Base-by-base conservation (phyloP, 1,140 invertebrate genomes). In the Pectinophora gossypiella region DNA sequence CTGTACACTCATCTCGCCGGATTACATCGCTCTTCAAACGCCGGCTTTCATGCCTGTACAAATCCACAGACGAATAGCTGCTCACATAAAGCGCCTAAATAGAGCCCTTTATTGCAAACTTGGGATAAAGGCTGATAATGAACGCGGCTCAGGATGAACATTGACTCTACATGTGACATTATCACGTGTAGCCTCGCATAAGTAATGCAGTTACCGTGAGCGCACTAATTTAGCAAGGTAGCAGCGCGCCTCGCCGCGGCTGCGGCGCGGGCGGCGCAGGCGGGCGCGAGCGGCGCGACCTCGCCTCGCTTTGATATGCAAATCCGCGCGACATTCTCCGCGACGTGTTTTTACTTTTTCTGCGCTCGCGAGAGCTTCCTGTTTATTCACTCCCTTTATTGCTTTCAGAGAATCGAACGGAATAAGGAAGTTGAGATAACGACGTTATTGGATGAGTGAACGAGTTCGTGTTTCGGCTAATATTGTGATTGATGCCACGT, bases 371-470 rank as follows among this genome's bases (percentile, higher is more conserved):
- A 40, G 19, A 44, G 13, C 1, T 44, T 44, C 42, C 10, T 44
- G 42, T 44, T 44, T 44, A 44, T 44, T 44, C 42, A 44, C 10
- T 20, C 7, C 42, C 18, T 44, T 44, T 44, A 44, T 21, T 44
- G 42, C 36, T 12, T 40, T 40, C 36, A 6, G 13, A 40, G 36
- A 40, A 40, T 40, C 36, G 36, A 40, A 40, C 36, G 16, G 36
- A 40, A 40, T 40, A 40, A 40, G 36, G 36, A 40, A 40, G 36
- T 40, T 15, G 36, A 40, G 36, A 40, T 40, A 40, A 40, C 36
- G 7, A 40, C 10, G 36, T 40, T 40, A 40, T 15, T 16, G 16
- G 15, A 40, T 5, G 36, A 3, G 16, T 9, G 3, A 27, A 27
- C 23, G 23, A 27, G 36, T 15, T 10, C 4, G 36, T 2, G 36